These are phyloP conservation scores for Pteropus rufus DNA, from an alignment of 2,797 vertebrate species.

Conservation along the genomic window DNA sequence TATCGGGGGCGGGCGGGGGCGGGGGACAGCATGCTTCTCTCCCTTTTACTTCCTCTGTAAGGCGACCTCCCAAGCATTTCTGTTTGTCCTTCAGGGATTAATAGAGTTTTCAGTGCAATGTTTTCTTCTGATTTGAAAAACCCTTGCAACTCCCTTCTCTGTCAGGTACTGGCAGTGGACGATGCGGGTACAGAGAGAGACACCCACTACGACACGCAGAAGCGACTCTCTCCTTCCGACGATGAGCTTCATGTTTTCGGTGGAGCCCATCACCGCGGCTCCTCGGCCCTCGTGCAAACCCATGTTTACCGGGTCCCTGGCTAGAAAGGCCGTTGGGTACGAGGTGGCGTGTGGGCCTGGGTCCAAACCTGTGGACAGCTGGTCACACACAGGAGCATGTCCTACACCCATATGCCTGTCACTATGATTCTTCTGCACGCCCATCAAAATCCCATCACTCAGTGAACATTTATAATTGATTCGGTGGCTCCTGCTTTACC, in stretches of 20 bases:
- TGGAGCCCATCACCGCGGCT: too few relatives aligned
- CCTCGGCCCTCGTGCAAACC: background rate
- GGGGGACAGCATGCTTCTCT: too few relatives aligned
- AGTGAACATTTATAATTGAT: background rate
- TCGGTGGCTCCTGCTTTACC: background rate
- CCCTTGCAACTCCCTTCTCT: too few relatives aligned
- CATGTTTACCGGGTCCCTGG: background rate
- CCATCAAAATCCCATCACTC: background rate
- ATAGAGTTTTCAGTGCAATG: background rate
- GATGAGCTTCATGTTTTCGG: too few relatives aligned
- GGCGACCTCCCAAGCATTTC: background rate
- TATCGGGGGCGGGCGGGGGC: too few relatives aligned
- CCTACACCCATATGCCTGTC: rapidly evolving
- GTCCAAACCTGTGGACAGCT: too few relatives aligned
- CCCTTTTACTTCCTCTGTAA: background rate
- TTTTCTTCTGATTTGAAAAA: background rate
- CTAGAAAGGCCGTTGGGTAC: background rate
- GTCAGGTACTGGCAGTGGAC: too few relatives aligned
- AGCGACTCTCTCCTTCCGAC: too few relatives aligned
- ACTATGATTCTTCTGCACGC: background rate
- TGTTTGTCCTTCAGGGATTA: background rate
- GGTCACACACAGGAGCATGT: rapidly evolving
- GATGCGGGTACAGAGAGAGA: background rate
- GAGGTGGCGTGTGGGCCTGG: too few relatives aligned
- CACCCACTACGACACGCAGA: background rate